Base-by-base conservation (phyloP, 1,140 invertebrate genomes). In the Achatina immaculata region DNA sequence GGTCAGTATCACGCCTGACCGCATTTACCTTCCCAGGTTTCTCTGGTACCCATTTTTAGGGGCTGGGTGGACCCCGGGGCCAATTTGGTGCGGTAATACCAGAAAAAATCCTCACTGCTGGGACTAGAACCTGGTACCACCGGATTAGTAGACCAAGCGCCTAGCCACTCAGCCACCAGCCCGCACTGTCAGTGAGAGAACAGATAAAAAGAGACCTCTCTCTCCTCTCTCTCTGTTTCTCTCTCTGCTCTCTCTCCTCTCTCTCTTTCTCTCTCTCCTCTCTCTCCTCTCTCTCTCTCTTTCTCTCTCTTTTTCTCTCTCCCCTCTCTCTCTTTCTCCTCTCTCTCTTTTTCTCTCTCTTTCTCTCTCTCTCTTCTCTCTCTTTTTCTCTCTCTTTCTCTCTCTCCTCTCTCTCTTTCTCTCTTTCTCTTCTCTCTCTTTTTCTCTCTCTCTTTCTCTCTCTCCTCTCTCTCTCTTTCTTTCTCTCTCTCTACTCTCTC, bases 401-500 rank as follows among this genome's bases (percentile, higher is more conserved):
- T 40, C 36, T 77, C 34, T 42, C 40, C 31, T 34, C 62, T 28
- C 36, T 66, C 62, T 36, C n/a, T 45, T 16, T 43, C 42, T 24
- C 65, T 68, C 31, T 38, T 43, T 42, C 43, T 68, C 34, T 36
- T 48, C 4, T 48, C 28, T 16, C 28, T 74, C 45, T 74, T 43
- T 31, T 6, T 48, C 45, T 72, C 19, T 42, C 14, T 72, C 40
- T 72, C 40, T 42, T 40, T 72, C 34, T 68, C 9, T 68, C 34
- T 68, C 65, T 68, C 34, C 45, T 19, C 55, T 72, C 77, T 83
- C 82, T 74, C 73, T 78, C 71, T 77, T 48, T 81, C 73, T 65
- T 66, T 81, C 82, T 75, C 42, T 75, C 21, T 51, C 45, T 75
- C 72, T 48, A n/a, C n/a, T n/a, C n/a, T n/a, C n/a, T n/a, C n/a